Conservation (phyloP, 2,888 invertebrate genomes). For the Cerceris rybyensis region DNA sequence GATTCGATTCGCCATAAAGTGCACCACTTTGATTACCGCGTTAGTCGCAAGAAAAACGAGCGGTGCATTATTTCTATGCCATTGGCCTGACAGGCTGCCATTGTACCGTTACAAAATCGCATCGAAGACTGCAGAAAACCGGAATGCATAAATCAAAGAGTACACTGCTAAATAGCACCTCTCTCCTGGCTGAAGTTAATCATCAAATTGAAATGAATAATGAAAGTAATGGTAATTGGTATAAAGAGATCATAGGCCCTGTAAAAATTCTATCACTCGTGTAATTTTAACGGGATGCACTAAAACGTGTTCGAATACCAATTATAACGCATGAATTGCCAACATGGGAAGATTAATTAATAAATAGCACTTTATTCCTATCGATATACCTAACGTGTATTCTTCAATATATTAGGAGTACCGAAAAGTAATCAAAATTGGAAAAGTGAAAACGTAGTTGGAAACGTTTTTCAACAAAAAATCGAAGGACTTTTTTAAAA, state of each 20-base stretch:
- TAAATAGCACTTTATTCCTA: neutral
- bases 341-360: conserved; percentile 5
- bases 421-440: no score
- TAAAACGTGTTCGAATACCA: conserved; percentile 5
- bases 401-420: no score
- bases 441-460: no score
- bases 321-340: conserved; percentile 3
- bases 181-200: neutral
- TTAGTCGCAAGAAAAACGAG: neutral
- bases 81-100: neutral
- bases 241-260: conserved; percentile 2
- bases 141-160: conserved; percentile 15
- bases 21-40: neutral
- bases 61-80: neutral
- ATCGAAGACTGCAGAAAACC: conserved; percentile 2
- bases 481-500: no score
- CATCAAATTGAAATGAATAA: neutral
- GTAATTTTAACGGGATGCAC: conserved; percentile 17
- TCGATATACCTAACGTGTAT: neutral
- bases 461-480: no score
- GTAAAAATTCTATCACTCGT: neutral
- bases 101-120: conserved; percentile 24
- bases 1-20: neutral
- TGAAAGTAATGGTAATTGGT: neutral
- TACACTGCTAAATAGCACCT: neutral